phyloP scores from a whole-genome alignment of 1,140 invertebrate species.

The Drosophila takahashii region DNA sequence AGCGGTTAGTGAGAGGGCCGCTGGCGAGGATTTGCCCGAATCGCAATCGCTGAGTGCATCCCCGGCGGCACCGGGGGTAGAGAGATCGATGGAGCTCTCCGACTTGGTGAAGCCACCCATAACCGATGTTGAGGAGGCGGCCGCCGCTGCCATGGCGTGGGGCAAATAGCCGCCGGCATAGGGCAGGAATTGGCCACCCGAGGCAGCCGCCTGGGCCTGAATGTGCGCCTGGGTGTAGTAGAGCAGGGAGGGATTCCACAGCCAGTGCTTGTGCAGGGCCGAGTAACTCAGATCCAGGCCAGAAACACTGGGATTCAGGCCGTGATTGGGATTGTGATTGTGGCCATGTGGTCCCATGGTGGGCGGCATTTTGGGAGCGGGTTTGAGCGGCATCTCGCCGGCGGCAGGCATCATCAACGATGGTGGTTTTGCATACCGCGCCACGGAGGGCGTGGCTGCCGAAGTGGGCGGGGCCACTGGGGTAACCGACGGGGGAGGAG shows the following conservation, averaged over 20 bases:
- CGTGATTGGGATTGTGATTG: conserved; percentile 39
- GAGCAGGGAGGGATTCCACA: conserved; percentile 81
- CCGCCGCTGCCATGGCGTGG: conserved; percentile 58
- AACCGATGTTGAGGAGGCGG: conserved; percentile 17
- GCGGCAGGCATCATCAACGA: conserved; percentile 23
- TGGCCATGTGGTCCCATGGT: conserved; percentile 37
- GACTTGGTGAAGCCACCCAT: conserved; percentile 70
- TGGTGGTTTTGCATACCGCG: conserved; percentile 44
- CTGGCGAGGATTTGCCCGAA: conserved; percentile 81
- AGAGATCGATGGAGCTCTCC: conserved; percentile 79
- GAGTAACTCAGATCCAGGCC: conserved; percentile 77
- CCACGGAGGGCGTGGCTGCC: conserved; percentile 4
- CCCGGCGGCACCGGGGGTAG: conserved; percentile 48
- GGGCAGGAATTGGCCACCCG: conserved; percentile 64
- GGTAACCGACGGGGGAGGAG: conserved; percentile 18
- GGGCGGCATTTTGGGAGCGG: conserved; percentile 59
- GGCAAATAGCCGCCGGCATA: conserved; percentile 61
- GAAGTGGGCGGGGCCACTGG: conserved; percentile 14
- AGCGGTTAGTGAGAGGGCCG: conserved; percentile 50
- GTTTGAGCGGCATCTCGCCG: conserved; percentile 63
- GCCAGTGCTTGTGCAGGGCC: conserved; percentile 80
- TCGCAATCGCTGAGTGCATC: conserved; percentile 76
- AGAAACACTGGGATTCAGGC: conserved; percentile 22
- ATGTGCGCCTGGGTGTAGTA: conserved; percentile 80
- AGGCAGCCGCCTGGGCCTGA: conserved; percentile 67